A percentile compares a stretch with the other conserved stretches of the same genome.
Conservation (phyloP, 2,888 invertebrate genomes). For the Altica lythri region DNA sequence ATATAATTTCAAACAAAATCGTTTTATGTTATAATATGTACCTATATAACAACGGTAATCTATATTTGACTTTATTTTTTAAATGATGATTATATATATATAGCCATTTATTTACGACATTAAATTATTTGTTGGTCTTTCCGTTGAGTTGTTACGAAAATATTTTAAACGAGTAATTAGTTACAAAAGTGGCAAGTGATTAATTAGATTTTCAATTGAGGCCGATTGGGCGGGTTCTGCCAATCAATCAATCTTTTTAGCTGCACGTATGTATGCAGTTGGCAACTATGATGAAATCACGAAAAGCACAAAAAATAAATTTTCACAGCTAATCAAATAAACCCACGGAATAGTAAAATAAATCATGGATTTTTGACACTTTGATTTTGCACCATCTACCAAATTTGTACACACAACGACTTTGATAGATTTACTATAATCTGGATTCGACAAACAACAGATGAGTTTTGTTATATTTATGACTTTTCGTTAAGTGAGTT, state of each 20-base stretch:
- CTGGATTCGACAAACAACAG: neutral
- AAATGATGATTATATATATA: no score
- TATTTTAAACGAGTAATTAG: conserved; percentile 12
- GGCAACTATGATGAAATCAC: conserved; percentile 2
- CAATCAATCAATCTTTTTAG: conserved; percentile 6
- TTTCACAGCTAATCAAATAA: neutral
- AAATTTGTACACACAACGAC: neutral
- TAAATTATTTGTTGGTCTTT: neutral
- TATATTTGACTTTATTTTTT: no score
- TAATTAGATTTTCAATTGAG: conserved; percentile 9
- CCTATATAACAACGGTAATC: no score
- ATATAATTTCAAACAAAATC: conserved; percentile 1
- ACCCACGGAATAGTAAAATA: neutral
- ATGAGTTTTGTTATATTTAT: no score
- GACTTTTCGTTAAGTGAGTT: no score
- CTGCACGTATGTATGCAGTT: conserved; percentile 1
- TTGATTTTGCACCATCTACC: neutral
- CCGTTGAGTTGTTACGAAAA: neutral
- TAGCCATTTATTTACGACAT: neutral
- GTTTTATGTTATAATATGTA: no score
- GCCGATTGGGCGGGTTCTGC: neutral
- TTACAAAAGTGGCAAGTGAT: conserved; percentile 11
- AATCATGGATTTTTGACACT: neutral
- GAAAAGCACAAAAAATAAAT: neutral
- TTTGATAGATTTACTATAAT: neutral